Percentiles rank a stretch among this genome's conserved stretches.
phyloP scores from a whole-genome alignment of 2,113 vertebrate genomes.

The Poeciliopsis retropinna region DNA sequence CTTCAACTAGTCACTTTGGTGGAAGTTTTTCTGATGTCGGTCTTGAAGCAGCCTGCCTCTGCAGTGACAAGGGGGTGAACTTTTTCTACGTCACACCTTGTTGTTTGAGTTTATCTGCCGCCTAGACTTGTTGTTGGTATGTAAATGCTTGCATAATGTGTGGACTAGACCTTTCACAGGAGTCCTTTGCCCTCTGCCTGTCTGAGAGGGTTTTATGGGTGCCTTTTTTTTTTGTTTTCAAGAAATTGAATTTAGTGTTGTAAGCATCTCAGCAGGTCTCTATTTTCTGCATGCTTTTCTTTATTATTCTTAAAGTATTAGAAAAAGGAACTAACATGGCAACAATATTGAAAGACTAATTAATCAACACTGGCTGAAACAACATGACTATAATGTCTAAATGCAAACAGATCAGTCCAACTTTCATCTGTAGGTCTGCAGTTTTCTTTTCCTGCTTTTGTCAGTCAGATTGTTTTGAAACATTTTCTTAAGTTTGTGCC shows the following conservation, averaged over 20 bases:
- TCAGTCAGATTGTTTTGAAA: constrained; percentile 41
- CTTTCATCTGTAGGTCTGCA: constrained; percentile 21
- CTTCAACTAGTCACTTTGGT: constrained; percentile 35
- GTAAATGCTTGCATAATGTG: constrained; percentile 60
- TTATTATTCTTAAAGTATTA: background rate
- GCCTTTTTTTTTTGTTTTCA: constrained; percentile 16
- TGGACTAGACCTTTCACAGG: constrained; percentile 33
- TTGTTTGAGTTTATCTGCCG: constrained; percentile 69
- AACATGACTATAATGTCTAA: constrained; percentile 2
- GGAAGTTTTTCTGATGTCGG: constrained; percentile 33
- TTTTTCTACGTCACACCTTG: constrained; percentile 67
- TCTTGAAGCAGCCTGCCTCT: constrained; percentile 32
- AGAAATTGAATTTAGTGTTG: background rate
- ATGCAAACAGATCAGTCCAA: background rate
- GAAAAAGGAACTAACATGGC: background rate
- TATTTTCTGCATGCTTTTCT: background rate
- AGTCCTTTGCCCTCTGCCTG: constrained; percentile 19
- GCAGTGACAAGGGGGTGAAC: constrained; percentile 40
- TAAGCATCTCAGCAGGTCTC: background rate
- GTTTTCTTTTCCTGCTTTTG: constrained; percentile 54
- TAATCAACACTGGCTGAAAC: background rate
- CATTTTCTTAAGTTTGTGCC: constrained; percentile 53
- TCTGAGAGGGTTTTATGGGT: constrained; percentile 10
- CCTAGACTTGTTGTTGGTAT: constrained; percentile 77
- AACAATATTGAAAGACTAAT: background rate